phyloP scores from a whole-genome alignment of 2,797 vertebrate species.

The Mormyrus proboscirostris region DNA sequence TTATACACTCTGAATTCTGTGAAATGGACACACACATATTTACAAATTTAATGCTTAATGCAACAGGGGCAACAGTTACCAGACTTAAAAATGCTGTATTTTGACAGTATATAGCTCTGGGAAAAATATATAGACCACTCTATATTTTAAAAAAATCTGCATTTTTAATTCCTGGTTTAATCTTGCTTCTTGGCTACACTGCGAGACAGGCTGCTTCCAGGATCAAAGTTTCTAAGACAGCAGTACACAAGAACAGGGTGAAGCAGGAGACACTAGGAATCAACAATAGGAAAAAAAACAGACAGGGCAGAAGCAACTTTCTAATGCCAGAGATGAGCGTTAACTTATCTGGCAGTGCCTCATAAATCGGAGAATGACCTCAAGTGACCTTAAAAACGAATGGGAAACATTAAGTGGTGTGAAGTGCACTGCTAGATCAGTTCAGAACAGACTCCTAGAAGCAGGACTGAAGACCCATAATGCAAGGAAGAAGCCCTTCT shows the following conservation, averaged over 20 bases:
- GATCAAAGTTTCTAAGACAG: background rate
- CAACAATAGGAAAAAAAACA: too few relatives aligned
- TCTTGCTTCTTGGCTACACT: background rate
- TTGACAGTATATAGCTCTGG: conserved; percentile 22
- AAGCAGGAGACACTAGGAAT: background rate
- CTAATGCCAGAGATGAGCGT: background rate
- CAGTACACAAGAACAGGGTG: background rate
- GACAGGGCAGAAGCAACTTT: background rate
- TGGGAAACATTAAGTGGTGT: background rate
- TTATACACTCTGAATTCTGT: background rate
- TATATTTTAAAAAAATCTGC: background rate
- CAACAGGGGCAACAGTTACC: background rate
- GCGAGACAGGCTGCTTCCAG: background rate
- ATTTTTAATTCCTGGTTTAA: background rate
- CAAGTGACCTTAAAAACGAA: background rate
- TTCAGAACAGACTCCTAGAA: background rate
- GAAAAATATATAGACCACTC: background rate
- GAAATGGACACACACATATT: conserved; percentile 25
- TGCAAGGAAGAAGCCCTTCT: background rate
- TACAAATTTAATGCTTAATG: conserved; percentile 24
- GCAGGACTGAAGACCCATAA: background rate
- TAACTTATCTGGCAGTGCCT: background rate
- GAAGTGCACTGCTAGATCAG: background rate
- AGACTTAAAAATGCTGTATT: background rate
- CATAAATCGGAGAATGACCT: background rate